Evolutionary conservation across 2,888 invertebrate genomes (phyloP).

Genomic region (Scaptomyza tumidula): DNA sequence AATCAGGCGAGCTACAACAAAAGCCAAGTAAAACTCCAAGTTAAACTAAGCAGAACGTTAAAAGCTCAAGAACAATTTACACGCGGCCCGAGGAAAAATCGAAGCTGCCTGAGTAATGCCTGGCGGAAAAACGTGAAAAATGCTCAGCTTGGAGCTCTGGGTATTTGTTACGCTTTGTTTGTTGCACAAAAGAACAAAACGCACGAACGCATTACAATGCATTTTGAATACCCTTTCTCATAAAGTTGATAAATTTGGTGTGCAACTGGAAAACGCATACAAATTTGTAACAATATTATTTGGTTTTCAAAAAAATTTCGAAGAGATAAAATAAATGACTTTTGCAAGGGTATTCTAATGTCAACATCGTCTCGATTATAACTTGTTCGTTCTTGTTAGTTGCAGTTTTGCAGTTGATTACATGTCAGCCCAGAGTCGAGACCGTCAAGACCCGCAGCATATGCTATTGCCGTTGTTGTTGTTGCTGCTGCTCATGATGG

Average conservation of each 20-base stretch:
- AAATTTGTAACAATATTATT: too few species aligned
- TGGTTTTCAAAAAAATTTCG: not conserved
- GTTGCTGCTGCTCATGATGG: slow-evolving; percentile 63
- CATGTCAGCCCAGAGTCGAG: slow-evolving; percentile 52
- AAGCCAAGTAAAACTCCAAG: slow-evolving; percentile 41
- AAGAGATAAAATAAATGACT: not conserved
- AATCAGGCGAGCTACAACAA: slow-evolving; percentile 54
- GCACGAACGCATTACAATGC: slow-evolving; percentile 33
- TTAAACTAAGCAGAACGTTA: slow-evolving; percentile 75
- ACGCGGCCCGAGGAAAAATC: slow-evolving; percentile 50
- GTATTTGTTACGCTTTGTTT: slow-evolving; percentile 69
- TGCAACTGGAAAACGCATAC: not conserved
- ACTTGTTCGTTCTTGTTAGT: slow-evolving; percentile 12
- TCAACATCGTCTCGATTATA: not conserved
- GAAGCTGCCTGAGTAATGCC: slow-evolving; percentile 30
- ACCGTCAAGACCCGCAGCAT: slow-evolving; percentile 64
- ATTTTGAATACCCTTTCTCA: slow-evolving; percentile 13
- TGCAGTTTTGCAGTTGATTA: slow-evolving; percentile 68
- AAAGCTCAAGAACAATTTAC: slow-evolving; percentile 69
- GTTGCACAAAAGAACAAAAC: slow-evolving; percentile 75
- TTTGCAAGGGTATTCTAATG: slow-evolving; percentile 1
- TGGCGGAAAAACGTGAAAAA: slow-evolving; percentile 76
- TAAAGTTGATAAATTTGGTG: not conserved
- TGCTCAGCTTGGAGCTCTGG: slow-evolving; percentile 41
- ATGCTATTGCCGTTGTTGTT: slow-evolving; percentile 30